Conservation (phyloP, 1,140 invertebrate genomes). For the Stegodyphus dumicola region DNA sequence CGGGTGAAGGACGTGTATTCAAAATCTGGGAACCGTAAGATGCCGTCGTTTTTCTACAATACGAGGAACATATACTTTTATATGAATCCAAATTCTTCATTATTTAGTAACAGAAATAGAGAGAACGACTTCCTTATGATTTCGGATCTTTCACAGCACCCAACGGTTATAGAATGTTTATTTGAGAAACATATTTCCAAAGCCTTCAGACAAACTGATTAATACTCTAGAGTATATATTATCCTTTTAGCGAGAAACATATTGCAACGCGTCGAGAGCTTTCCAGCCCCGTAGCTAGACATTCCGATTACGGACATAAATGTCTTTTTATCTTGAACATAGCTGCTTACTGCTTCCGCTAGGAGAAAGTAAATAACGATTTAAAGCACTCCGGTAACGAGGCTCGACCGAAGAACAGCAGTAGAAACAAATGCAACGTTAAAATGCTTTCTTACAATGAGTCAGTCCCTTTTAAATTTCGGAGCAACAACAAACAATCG, state of each 20-base stretch:
- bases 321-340: conserved; percentile 5
- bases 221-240: neutral
- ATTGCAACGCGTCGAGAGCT: neutral
- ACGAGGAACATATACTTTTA: no score
- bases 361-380: neutral
- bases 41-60: no score
- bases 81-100: no score
- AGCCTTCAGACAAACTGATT: no score
- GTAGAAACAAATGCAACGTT: neutral
- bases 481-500: neutral
- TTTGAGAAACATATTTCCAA: no score
- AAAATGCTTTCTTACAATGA: neutral
- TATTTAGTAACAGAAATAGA: no score
- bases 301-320: conserved; percentile 1
- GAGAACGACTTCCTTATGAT: no score
- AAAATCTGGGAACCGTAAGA: no score
- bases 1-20: no score
- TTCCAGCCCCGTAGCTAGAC: neutral
- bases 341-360: neutral
- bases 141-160: no score
- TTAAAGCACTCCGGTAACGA: neutral
- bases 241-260: neutral
- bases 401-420: neutral
- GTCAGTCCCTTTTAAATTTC: neutral
- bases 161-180: no score